These are phyloP conservation scores for Trichacis sp. DNA, from an alignment of 2,888 invertebrate genomes.

Conservation along the genomic window DNA sequence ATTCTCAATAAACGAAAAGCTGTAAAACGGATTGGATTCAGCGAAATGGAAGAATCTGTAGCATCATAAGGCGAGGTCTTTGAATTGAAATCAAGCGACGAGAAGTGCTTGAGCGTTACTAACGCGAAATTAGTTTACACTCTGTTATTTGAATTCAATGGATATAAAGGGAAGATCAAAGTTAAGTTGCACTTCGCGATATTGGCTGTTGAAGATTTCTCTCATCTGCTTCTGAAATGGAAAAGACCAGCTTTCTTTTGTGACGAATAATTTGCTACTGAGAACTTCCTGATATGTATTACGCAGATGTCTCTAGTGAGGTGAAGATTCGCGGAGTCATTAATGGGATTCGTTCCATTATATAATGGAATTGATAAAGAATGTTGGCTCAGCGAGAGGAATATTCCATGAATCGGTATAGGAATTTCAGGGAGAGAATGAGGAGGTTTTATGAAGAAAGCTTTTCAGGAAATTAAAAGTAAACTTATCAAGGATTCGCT, in stretches of 20 bases:
- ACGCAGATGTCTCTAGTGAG: too few relatives aligned
- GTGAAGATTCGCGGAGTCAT: too few relatives aligned
- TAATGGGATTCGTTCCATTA: too few relatives aligned
- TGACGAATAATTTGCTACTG: constrained; percentile 18
- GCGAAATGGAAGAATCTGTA: not conserved
- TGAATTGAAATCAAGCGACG: not conserved
- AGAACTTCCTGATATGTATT: constrained; percentile 49
- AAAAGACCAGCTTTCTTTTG: constrained; percentile 16
- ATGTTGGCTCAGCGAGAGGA: too few relatives aligned
- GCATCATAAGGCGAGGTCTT: not conserved
- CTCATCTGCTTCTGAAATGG: constrained; percentile 35
- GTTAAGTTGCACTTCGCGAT: constrained; percentile 59
- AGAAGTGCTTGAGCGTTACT: constrained; percentile 43
- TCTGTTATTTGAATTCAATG: constrained; percentile 61
- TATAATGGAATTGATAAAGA: too few relatives aligned
- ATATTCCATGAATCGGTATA: too few relatives aligned
- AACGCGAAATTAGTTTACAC: constrained; percentile 54
- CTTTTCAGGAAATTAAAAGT: too few relatives aligned
- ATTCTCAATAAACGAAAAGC: not conserved
- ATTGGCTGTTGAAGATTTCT: constrained; percentile 58
- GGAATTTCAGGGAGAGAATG: too few relatives aligned
- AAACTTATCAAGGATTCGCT: too few relatives aligned
- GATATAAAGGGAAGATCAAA: constrained; percentile 61
- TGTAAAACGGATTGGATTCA: not conserved
- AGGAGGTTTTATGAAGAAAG: too few relatives aligned